phyloP scores from a whole-genome alignment of 2,113 vertebrate genomes.

The Budorcas taxicolor region DNA sequence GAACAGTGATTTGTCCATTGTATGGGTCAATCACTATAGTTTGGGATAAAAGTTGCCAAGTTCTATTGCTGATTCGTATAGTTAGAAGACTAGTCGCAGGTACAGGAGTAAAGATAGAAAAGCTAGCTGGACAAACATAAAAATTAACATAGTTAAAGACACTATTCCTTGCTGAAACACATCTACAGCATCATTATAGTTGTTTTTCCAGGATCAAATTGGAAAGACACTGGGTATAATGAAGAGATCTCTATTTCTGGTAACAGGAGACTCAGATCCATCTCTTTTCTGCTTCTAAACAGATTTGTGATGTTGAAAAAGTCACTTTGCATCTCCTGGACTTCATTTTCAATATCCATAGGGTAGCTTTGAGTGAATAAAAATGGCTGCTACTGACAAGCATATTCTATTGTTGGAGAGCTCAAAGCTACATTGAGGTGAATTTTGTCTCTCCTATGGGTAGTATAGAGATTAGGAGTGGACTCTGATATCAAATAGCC shows the following conservation, averaged over 20 bases:
- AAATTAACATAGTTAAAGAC: rapidly evolving
- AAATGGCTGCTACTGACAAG: background rate
- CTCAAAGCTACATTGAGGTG: background rate
- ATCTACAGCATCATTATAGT: rapidly evolving
- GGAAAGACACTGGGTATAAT: background rate
- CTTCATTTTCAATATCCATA: rapidly evolving
- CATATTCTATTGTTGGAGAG: background rate
- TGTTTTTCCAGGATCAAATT: background rate
- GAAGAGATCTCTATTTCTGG: no score
- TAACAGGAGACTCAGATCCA: background rate
- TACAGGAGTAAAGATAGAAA: background rate
- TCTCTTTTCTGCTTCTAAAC: background rate
- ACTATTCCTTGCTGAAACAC: background rate
- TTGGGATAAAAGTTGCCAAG: background rate
- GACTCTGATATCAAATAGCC: background rate
- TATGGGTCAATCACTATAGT: background rate
- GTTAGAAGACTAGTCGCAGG: rapidly evolving
- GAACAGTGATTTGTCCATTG: background rate
- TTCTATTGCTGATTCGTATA: background rate
- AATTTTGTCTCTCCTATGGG: background rate
- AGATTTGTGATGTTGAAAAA: background rate
- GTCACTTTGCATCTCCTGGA: background rate
- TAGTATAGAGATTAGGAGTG: background rate
- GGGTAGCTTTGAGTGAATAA: background rate
- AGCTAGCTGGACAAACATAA: background rate